Evolutionary conservation across 2,888 invertebrate genomes (phyloP), one percentile per base, ranked within the genome.

Genomic region (Lissocephala sabroskyi): DNA sequence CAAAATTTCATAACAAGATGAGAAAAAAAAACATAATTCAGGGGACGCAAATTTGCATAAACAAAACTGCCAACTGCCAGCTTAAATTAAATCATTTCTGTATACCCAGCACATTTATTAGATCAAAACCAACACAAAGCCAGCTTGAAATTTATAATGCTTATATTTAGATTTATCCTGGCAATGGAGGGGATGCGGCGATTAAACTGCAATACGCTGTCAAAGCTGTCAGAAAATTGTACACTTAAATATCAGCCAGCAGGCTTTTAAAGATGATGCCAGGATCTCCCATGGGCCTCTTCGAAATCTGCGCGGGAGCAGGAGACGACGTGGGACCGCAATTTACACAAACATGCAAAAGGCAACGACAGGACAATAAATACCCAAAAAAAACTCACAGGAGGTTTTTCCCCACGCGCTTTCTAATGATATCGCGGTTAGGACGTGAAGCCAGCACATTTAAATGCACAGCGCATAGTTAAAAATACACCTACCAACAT

Each of bases 391-490:
- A n/a, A n/a, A n/a, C n/a, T n/a, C n/a, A n/a, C n/a, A n/a, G n/a
- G n/a, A n/a, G n/a, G n/a, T n/a, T n/a, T n/a, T n/a, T n/a, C n/a
- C n/a, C 13, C 51, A 41, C 29, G 2, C 16, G 16, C 30, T 29
- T 29, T 10, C 30, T 29, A 1, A 29, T 41, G 14, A 26, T 28
- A n/a, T 28, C 28, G 14, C 17, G 23, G 10, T 10, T 52, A 53
- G 52, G 53, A 49, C 28, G 76, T 65, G 4, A 23, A 23, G 7
- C 23, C 3, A 68, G 53, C 53, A 65, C 76, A 76, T 71, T 76
- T 68, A 74, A 76, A 76, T 71, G 77, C 77, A 57, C 74, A 74
- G 53, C 74, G 56, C 58, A 73, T 68, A 73, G 74, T 63, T 56
- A 37, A 45, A 23, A 43, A 13, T 23, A 13, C 14, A 35, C 37